phyloP scores from a whole-genome alignment of 2,888 invertebrate genomes.

The Seira sanloemensis region DNA sequence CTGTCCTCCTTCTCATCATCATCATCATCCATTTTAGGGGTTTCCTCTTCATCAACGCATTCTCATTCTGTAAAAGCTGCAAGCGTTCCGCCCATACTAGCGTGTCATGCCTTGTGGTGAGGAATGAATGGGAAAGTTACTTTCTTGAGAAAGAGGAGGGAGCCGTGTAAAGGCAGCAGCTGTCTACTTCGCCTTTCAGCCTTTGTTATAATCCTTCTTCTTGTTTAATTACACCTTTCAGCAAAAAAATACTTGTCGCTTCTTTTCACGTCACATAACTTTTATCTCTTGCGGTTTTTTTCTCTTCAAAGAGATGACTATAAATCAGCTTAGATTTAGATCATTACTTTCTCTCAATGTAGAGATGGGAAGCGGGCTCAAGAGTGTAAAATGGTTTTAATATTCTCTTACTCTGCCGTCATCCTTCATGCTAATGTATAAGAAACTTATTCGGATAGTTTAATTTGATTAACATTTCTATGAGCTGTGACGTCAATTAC shows the following conservation, averaged over 20 bases:
- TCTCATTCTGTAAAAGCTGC: slow-evolving; percentile 6
- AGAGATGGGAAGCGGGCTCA: too few relatives aligned
- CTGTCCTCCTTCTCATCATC: background rate
- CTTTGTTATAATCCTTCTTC: slow-evolving; percentile 19
- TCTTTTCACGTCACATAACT: slow-evolving; percentile 17
- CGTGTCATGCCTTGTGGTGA: background rate
- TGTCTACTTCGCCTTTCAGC: slow-evolving; percentile 13
- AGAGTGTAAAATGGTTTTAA: too few relatives aligned
- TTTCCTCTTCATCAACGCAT: slow-evolving; percentile 14
- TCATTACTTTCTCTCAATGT: slow-evolving; percentile 3
- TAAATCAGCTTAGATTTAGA: slow-evolving; percentile 14
- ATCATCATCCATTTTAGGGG: background rate
- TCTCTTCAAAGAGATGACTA: slow-evolving; percentile 2
- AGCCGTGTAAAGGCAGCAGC: background rate
- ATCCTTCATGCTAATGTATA: too few relatives aligned
- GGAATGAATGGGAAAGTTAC: background rate
- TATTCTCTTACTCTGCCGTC: too few relatives aligned
- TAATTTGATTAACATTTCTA: background rate
- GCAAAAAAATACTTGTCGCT: slow-evolving; percentile 15
- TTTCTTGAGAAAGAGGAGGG: background rate
- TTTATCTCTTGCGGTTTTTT: slow-evolving; percentile 18
- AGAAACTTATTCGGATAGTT: background rate
- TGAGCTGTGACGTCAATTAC: background rate
- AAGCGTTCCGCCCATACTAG: slow-evolving; percentile 7
- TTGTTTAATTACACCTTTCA: slow-evolving; percentile 20